phyloP scores from a whole-genome alignment of 1,140 invertebrate species.

The Drosophila pseudoobscura region DNA sequence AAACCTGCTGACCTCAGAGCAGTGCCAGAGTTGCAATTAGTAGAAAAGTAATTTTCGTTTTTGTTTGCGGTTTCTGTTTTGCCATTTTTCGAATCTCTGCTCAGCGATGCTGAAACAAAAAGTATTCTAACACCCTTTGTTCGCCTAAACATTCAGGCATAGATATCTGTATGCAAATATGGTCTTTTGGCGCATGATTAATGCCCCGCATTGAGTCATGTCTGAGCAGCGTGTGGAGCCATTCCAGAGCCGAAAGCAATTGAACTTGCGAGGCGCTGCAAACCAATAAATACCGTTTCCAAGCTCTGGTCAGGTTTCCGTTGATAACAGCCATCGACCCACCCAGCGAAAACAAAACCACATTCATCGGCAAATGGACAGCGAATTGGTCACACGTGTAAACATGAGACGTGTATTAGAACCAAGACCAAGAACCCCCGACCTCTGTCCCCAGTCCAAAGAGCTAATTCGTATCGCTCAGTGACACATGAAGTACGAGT shows the following conservation, averaged over 20 bases:
- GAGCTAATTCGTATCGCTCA: conserved; percentile 42
- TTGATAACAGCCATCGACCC: conserved; percentile 23
- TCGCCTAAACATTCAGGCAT: conserved; percentile 1
- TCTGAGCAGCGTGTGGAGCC: conserved; percentile 51
- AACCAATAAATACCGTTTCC: conserved; percentile 27
- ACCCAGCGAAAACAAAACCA: too few relatives aligned
- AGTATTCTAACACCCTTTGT: conserved; percentile 56
- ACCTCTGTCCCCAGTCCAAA: too few relatives aligned
- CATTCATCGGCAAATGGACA: conserved; percentile 31
- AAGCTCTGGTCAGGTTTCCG: conserved; percentile 42
- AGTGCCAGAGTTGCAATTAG: conserved; percentile 56
- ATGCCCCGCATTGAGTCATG: conserved; percentile 56
- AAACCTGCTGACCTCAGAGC: conserved; percentile 42
- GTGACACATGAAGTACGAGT: conserved; percentile 11
- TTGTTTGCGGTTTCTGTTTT: conserved; percentile 18
- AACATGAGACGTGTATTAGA: conserved; percentile 52
- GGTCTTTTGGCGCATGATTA: conserved; percentile 43
- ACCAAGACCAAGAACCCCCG: conserved; percentile 5
- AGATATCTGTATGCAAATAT: conserved; percentile 5
- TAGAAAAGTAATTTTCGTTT: conserved; percentile 50
- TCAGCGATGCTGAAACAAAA: conserved; percentile 54
- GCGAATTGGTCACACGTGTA: conserved; percentile 45
- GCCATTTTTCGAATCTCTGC: conserved; percentile 39
- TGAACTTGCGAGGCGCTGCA: conserved; percentile 19
- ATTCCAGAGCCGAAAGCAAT: conserved; percentile 36